Conservation (phyloP, 2,888 invertebrate species). For the Doris montereyensis region DNA sequence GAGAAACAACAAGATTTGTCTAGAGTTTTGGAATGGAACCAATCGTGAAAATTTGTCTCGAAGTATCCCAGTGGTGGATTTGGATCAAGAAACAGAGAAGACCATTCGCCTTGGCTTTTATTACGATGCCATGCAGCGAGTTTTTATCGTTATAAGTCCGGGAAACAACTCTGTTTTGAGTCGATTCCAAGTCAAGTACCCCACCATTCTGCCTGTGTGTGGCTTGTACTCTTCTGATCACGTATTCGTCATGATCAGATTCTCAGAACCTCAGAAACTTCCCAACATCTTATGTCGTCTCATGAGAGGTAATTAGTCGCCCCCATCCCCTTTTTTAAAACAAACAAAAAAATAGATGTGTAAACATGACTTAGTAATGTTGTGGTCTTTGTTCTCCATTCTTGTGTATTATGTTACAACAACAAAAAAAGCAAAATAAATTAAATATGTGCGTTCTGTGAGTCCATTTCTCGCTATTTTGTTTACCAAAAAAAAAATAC, state of each 20-base stretch:
- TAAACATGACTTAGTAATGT: too few species aligned
- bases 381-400: too few species aligned
- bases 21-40: conserved; percentile 47
- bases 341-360: too few species aligned
- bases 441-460: too few species aligned
- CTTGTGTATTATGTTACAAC: too few species aligned
- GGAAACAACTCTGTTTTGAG: conserved; percentile 39
- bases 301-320: too few species aligned
- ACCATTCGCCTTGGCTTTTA: conserved; percentile 44
- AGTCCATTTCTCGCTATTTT: too few species aligned
- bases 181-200: conserved; percentile 43
- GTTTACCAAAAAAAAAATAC: too few species aligned
- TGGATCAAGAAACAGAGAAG: conserved; percentile 44
- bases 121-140: conserved; percentile 36
- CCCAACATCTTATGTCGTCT: conserved; percentile 42
- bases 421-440: too few species aligned
- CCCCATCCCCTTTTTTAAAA: too few species aligned
- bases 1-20: conserved; percentile 39
- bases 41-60: conserved; percentile 43
- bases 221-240: conserved; percentile 45
- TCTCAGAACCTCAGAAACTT: conserved; percentile 38
- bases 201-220: conserved; percentile 38
- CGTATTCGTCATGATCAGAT: conserved; percentile 39
- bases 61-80: conserved; percentile 42
- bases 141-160: conserved; percentile 43